Base-by-base conservation (phyloP, 2,797 vertebrate species). In the Pseudotriccus pelzelni region DNA sequence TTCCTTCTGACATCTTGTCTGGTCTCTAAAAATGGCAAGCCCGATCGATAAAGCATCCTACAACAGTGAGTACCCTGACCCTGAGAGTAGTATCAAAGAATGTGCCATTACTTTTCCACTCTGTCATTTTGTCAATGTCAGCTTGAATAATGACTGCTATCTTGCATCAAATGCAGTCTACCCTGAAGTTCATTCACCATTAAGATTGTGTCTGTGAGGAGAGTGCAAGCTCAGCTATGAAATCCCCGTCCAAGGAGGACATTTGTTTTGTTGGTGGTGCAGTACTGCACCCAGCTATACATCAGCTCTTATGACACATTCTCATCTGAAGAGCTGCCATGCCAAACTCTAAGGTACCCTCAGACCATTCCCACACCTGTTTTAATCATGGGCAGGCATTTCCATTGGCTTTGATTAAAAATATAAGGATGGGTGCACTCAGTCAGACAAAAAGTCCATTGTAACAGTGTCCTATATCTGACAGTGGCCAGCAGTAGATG, bases 111-210 rank as follows among this genome's bases (percentile, higher is more conserved):
- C 67, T 95, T 95, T 94, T 89, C 84, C 60, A 80, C 82, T 84
- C 87, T 96, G 96, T 96, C 94, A 96, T 94, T 96, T 96, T 93
- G 87, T 94, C 96, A 96, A 87, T 96, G 96, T 94, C 95, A 96
- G 82, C 87, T 89, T 96, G 96, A 96, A 91, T 96, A 93, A 96
- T 95, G 94, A 89, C 95, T 87, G 81, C 89, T 94, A 96, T 96
- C 96, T 92, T 89, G 76, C 94, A 91, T 96, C 93, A 96, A 85
- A 94, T 94, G 93, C 96, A 96, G 93, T 96, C 95, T 96, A 91
- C 91, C 95, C 91, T 96, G 96, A 96, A 96, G 94, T 96, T 94
- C 56, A 18, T 87, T 96, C 93, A 91, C 89, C 91, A 91, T 95
- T 95, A 96, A 91, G 89, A 89, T 70, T 0, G 4, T 92, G 89